A percentile compares a stretch with the other conserved stretches of the same genome.
Evolutionary conservation across 1,140 invertebrate genomes (phyloP).

Genomic region (Anoplophora glabripennis): DNA sequence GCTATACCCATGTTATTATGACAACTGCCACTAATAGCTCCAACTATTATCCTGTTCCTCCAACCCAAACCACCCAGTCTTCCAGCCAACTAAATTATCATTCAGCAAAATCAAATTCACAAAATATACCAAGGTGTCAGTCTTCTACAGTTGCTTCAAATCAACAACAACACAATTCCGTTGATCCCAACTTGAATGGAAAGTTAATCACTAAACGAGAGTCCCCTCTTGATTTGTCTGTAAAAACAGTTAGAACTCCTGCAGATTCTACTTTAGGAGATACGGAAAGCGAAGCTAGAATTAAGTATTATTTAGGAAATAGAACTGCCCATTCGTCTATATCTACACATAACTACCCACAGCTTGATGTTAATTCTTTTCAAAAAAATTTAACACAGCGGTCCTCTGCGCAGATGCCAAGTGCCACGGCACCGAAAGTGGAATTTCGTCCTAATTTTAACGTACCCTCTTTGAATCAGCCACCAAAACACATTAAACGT

Average conservation of each 20-base stretch:
- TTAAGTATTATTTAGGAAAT: slow-evolving; percentile 42
- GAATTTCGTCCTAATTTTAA: slow-evolving; percentile 69
- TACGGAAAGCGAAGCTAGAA: slow-evolving; percentile 42
- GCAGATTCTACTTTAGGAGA: slow-evolving; percentile 78
- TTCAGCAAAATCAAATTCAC: neutral
- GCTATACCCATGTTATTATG: slow-evolving; percentile 32
- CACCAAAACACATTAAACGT: slow-evolving; percentile 13
- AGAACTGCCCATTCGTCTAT: slow-evolving; percentile 4
- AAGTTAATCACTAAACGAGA: slow-evolving; percentile 56
- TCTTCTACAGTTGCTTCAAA: neutral
- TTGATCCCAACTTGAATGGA: neutral
- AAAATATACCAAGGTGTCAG: no score
- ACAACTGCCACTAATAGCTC: slow-evolving; percentile 27
- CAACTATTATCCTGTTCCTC: slow-evolving; percentile 10
- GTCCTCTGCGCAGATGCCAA: slow-evolving; percentile 42
- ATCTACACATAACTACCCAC: slow-evolving; percentile 35
- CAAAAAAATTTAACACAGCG: slow-evolving; percentile 47
- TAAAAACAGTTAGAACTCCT: slow-evolving; percentile 80
- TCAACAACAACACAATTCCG: neutral
- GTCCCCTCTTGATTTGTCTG: slow-evolving; percentile 78
- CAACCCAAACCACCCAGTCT: slow-evolving; percentile 6
- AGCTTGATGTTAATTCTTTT: slow-evolving; percentile 27
- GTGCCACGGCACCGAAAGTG: slow-evolving; percentile 62
- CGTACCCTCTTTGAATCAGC: slow-evolving; percentile 36
- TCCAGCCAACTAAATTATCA: neutral